Conservation (phyloP, 2,797 vertebrate genomes). For the Sebastes kiyomatsui region DNA sequence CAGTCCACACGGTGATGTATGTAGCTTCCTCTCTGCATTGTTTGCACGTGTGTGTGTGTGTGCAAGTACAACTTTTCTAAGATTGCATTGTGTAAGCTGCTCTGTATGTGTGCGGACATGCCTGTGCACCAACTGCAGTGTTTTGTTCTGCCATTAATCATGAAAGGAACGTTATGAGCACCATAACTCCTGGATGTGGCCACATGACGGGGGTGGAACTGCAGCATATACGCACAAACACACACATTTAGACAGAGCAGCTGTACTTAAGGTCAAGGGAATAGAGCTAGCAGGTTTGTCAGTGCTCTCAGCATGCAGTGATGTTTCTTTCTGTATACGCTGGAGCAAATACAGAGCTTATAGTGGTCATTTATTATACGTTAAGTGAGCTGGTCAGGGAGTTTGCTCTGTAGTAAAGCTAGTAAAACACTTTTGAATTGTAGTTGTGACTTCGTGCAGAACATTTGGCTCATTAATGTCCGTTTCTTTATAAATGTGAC, state of each 20-base stretch:
- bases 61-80: constrained; percentile 2
- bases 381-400: constrained; percentile 11
- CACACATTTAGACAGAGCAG: constrained; percentile 21
- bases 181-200: constrained; percentile 52
- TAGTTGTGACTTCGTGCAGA: constrained; percentile 10
- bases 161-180: constrained; percentile 50
- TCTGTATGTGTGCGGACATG: constrained; percentile 14
- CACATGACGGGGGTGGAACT: constrained; percentile 50
- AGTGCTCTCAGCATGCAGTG: constrained; percentile 10
- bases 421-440: background rate
- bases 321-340: constrained; percentile 23
- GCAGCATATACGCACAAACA: constrained; percentile 17
- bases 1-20: background rate
- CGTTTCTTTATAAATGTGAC: background rate
- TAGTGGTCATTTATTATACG: constrained; percentile 34
- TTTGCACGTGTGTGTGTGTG: background rate
- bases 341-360: constrained; percentile 6
- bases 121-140: constrained; percentile 47
- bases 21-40: background rate
- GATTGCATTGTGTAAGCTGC: background rate
- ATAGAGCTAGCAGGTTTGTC: constrained; percentile 24
- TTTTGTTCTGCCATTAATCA: constrained; percentile 72
- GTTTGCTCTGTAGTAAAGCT: background rate
- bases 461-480: constrained; percentile 2
- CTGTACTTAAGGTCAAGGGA: constrained; percentile 54